These are phyloP conservation scores for Muscina levida DNA, from an alignment of 2,888 invertebrate species.

Conservation along the genomic window DNA sequence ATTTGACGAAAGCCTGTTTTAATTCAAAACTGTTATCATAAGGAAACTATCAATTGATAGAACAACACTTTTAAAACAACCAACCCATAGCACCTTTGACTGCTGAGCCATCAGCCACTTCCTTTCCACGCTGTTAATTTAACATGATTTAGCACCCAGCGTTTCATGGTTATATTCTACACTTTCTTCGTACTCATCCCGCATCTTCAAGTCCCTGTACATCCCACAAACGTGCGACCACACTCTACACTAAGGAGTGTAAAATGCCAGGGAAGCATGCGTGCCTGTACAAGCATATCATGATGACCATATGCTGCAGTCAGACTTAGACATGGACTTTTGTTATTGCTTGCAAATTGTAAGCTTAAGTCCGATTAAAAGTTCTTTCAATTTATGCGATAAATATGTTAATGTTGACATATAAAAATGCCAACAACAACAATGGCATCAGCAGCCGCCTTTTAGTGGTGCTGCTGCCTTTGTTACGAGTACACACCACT, in stretches of 20 bases:
- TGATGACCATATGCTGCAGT: conserved; percentile 4
- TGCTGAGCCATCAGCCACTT: conserved; percentile 13
- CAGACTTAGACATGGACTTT: not conserved
- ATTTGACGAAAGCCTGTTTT: too few relatives aligned
- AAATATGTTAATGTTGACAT: conserved; percentile 68
- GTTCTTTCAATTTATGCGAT: conserved; percentile 67
- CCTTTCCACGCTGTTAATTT: conserved; percentile 61
- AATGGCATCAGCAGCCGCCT: conserved; percentile 12
- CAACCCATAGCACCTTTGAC: conserved; percentile 29
- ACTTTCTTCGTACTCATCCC: conserved; percentile 48
- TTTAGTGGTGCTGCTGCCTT: conserved; percentile 30
- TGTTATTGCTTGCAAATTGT: conserved; percentile 65
- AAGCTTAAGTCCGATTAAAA: conserved; percentile 68
- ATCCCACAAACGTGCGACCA: too few relatives aligned
- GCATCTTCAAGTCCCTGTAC: not conserved
- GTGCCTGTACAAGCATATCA: too few relatives aligned
- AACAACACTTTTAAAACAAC: conserved; percentile 30
- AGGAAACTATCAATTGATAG: too few relatives aligned
- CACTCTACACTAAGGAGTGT: too few relatives aligned
- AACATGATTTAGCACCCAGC: conserved; percentile 66
- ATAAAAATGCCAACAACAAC: conserved; percentile 61
- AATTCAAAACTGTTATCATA: too few relatives aligned
- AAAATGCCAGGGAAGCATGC: not conserved
- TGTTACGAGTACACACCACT: not conserved
- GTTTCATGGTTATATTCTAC: conserved; percentile 55